Percentiles rank a stretch among this genome's conserved stretches.
Evolutionary conservation across 2,113 vertebrate genomes (phyloP).

Genomic region (Nyctereutes procyonoides): DNA sequence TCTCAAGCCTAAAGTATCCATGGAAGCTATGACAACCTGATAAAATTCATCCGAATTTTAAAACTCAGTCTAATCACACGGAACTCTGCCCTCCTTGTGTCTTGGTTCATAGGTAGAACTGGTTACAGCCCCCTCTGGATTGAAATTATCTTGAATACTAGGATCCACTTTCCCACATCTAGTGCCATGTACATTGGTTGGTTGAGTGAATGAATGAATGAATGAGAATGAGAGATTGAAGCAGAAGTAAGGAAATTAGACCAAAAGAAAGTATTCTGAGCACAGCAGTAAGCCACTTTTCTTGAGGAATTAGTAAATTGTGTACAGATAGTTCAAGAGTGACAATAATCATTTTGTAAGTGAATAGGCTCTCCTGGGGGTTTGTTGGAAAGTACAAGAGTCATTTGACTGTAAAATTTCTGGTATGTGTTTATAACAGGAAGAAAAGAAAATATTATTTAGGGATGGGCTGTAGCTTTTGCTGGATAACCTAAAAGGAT

Average conservation of each 20-base stretch:
- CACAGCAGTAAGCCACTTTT: not conserved
- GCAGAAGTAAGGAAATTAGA: not conserved
- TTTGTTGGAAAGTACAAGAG: slow-evolving; percentile 1
- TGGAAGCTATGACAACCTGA: not conserved
- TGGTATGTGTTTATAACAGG: slow-evolving; percentile 41
- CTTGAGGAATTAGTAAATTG: slow-evolving; percentile 31
- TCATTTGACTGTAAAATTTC: slow-evolving; percentile 46
- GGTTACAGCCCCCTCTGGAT: not conserved
- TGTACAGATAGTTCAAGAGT: slow-evolving; percentile 12
- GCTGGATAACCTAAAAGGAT: not conserved
- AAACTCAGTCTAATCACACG: not conserved
- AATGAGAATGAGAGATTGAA: slow-evolving; percentile 37
- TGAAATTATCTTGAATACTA: not conserved
- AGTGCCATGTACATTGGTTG: not conserved
- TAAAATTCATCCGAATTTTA: not conserved
- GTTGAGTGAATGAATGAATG: not conserved
- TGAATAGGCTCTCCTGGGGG: not conserved
- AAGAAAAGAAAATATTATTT: slow-evolving; percentile 35
- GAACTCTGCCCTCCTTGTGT: not conserved
- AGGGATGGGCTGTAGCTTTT: slow-evolving; percentile 35
- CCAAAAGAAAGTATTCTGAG: not conserved
- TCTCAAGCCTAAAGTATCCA: not conserved
- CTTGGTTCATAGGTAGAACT: not conserved
- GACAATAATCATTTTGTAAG: not conserved
- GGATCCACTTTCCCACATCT: not conserved